A percentile compares a stretch with the other conserved stretches of the same genome.
Conservation (phyloP, 2,888 invertebrate species). For the Psylliodes chrysocephalus region DNA sequence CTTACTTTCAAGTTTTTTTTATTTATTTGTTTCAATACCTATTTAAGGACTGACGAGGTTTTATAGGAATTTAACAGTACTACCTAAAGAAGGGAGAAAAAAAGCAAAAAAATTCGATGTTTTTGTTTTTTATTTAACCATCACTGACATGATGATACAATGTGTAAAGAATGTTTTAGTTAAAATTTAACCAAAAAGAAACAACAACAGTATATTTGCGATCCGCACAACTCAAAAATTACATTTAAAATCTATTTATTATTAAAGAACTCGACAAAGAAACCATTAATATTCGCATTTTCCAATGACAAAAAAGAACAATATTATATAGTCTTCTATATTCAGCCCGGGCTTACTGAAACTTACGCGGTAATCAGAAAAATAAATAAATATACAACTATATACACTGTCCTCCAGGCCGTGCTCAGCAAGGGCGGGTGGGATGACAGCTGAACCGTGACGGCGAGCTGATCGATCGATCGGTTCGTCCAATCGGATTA, state of each 20-base stretch:
- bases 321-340: slow-evolving; percentile 6
- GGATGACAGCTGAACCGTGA: slow-evolving; percentile 52
- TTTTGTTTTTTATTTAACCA: slow-evolving; percentile 47
- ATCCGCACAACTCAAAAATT: slow-evolving; percentile 32
- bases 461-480: slow-evolving; percentile 32
- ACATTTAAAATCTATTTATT: slow-evolving; percentile 29
- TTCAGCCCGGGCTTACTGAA: slow-evolving; percentile 36
- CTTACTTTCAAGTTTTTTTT: too few species aligned
- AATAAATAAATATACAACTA: slow-evolving; percentile 54
- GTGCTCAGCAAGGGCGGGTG: slow-evolving; percentile 48
- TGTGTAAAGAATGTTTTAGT: slow-evolving; percentile 38
- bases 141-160: slow-evolving; percentile 43
- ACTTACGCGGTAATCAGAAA: slow-evolving; percentile 44
- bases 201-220: slow-evolving; percentile 24
- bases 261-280: slow-evolving; percentile 17
- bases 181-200: slow-evolving; percentile 23
- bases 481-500: neutral
- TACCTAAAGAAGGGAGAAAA: too few species aligned
- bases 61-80: too few species aligned
- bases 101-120: slow-evolving; percentile 28
- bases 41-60: too few species aligned
- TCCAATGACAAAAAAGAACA: slow-evolving; percentile 20
- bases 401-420: slow-evolving; percentile 49
- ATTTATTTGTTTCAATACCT: too few species aligned
- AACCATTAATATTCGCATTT: slow-evolving; percentile 13